phyloP scores from a whole-genome alignment of 2,797 vertebrate species.

The Lemur catta region DNA sequence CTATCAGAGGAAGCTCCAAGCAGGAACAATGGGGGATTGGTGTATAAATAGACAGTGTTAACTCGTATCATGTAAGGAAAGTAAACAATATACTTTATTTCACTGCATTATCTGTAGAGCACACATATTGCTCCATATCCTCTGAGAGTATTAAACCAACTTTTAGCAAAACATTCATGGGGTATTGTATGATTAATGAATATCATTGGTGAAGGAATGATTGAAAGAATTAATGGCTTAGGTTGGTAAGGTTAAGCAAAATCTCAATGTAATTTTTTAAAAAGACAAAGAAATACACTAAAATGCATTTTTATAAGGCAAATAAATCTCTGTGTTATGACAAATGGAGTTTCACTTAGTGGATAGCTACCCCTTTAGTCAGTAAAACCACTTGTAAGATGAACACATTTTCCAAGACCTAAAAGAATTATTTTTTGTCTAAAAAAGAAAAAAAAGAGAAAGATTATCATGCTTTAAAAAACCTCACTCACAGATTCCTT shows the following conservation, averaged over 20 bases:
- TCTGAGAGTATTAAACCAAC: not conserved
- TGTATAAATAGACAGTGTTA: not conserved
- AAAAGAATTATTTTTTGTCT: not conserved
- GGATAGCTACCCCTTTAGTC: constrained; percentile 24
- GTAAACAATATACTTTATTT: not conserved
- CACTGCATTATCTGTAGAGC: not conserved
- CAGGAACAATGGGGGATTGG: not conserved
- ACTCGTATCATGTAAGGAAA: not conserved
- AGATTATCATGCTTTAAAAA: not conserved
- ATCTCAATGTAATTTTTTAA: constrained; percentile 24
- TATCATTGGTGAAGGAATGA: constrained; percentile 16
- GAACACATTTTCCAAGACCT: constrained; percentile 26
- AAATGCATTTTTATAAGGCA: constrained; percentile 42
- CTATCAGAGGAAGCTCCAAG: not conserved
- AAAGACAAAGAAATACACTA: constrained; percentile 11
- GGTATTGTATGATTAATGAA: not conserved
- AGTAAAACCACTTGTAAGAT: constrained; percentile 12
- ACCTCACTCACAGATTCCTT: constrained; percentile 88
- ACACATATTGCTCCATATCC: not conserved
- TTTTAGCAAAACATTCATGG: constrained; percentile 39
- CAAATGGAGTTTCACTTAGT: constrained; percentile 46
- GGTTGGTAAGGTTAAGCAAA: constrained; percentile 37
- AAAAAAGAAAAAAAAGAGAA: constrained; percentile 7
- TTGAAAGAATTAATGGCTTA: constrained; percentile 43
- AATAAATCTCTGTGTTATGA: constrained; percentile 16